These are phyloP conservation scores for Enteromius anoplus DNA, from an alignment of 2,797 vertebrate genomes.

Conservation along the genomic window DNA sequence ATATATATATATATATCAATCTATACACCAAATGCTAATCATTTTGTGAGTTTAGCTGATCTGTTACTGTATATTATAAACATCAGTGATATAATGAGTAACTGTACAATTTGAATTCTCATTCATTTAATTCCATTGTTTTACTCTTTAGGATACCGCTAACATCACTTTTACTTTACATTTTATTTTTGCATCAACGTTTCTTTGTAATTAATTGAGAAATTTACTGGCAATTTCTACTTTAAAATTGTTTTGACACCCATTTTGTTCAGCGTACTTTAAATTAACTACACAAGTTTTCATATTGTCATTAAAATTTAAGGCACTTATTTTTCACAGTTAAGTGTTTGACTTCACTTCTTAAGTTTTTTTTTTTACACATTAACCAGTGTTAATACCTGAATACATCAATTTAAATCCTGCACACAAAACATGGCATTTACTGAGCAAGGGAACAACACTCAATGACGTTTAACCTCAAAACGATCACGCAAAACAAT, in stretches of 20 bases:
- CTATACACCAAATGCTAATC: constrained; percentile 4
- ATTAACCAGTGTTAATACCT: neutral
- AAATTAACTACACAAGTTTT: neutral
- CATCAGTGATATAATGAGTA: neutral
- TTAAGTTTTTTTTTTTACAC: neutral
- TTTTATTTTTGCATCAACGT: neutral
- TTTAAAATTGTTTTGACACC: neutral
- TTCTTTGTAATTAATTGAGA: neutral
- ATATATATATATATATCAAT: neutral
- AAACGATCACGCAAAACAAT: neutral
- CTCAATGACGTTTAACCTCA: neutral
- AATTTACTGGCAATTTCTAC: neutral
- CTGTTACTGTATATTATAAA: neutral
- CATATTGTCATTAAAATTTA: constrained; percentile 11
- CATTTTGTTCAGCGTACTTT: neutral
- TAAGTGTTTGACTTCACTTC: constrained; percentile 2
- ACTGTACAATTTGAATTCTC: neutral
- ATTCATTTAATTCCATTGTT: neutral
- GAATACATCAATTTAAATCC: neutral
- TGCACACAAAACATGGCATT: constrained; percentile 13
- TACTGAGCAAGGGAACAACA: neutral
- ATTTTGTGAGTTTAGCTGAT: constrained; percentile 10
- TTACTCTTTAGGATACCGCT: neutral
- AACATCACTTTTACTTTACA: neutral
- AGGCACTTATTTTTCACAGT: constrained; percentile 27